Evolutionary conservation across 2,113 vertebrate species (phyloP).

Genomic region (Crotalus helleri): DNA sequence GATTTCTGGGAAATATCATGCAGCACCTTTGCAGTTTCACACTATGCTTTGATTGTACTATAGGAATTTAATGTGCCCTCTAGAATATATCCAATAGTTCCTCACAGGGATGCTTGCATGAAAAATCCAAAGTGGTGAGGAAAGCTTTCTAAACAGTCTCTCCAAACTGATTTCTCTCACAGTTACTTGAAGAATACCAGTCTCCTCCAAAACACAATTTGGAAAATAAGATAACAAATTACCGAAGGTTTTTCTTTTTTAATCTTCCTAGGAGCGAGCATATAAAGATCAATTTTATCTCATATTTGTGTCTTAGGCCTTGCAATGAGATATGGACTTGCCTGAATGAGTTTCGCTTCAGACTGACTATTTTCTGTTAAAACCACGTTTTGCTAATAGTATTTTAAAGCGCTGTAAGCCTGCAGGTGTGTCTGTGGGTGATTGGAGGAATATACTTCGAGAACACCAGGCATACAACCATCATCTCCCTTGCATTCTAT

Average conservation of each 20-base stretch:
- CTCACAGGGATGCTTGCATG: not conserved
- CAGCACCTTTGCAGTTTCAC: not conserved
- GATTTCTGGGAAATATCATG: not conserved
- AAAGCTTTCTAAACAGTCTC: not conserved
- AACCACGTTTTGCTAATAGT: slow-evolving; percentile 29
- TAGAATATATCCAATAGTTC: not conserved
- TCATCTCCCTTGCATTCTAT: slow-evolving; percentile 2
- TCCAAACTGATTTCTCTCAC: not conserved
- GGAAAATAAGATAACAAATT: not conserved
- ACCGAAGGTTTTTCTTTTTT: not conserved
- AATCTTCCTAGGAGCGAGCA: not conserved
- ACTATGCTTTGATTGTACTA: not conserved
- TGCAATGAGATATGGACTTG: not conserved
- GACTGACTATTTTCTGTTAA: not conserved
- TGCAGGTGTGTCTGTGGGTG: not conserved
- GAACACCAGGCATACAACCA: slow-evolving; percentile 24
- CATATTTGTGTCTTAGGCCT: not conserved
- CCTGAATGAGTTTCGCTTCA: not conserved
- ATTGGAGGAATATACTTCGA: slow-evolving; percentile 1
- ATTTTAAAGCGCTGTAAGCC: not conserved
- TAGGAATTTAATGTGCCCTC: not conserved
- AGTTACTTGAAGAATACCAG: not conserved
- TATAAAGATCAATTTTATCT: not conserved
- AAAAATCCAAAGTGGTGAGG: not conserved
- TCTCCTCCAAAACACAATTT: slow-evolving; percentile 10